A percentile compares a stretch with the other conserved stretches of the same genome.
phyloP scores from a whole-genome alignment of 2,113 vertebrate species.

The Nibea albiflora region DNA sequence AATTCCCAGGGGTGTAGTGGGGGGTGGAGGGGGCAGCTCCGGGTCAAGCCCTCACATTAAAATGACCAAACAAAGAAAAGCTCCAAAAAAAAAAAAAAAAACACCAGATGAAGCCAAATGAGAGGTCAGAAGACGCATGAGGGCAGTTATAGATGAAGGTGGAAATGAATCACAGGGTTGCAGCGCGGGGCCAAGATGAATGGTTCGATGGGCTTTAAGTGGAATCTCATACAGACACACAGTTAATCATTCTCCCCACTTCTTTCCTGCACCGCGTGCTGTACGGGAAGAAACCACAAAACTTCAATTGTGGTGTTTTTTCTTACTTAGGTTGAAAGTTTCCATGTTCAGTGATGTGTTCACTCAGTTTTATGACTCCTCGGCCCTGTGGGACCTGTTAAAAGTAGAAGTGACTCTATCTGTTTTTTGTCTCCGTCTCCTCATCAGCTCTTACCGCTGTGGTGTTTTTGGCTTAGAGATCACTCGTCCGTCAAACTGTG shows the following conservation, averaged over 20 bases:
- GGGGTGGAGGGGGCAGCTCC: constrained; percentile 58
- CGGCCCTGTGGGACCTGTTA: constrained; percentile 51
- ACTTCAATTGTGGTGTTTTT: constrained; percentile 65
- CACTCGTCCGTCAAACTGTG: constrained; percentile 37
- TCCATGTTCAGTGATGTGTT: constrained; percentile 71
- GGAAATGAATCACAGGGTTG: constrained; percentile 65
- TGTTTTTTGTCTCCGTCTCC: constrained; percentile 64
- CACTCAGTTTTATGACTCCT: constrained; percentile 62
- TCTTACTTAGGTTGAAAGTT: constrained; percentile 60
- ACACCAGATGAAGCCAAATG: constrained; percentile 60
- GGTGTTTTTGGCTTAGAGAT: constrained; percentile 38
- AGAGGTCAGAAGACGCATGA: constrained; percentile 44
- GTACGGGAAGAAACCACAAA: constrained; percentile 54
- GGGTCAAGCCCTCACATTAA: constrained; percentile 70
- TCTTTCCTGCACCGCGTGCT: constrained; percentile 48
- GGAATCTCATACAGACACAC: constrained; percentile 56
- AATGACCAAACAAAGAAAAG: constrained; percentile 56
- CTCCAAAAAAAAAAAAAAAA: constrained; percentile 25
- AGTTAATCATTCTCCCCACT: constrained; percentile 66
- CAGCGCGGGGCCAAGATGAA: constrained; percentile 56
- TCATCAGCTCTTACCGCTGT: constrained; percentile 41
- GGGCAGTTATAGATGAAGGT: constrained; percentile 59
- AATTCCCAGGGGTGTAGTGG: constrained; percentile 75
- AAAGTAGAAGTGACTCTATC: constrained; percentile 60
- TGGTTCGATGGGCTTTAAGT: constrained; percentile 48